Evolutionary conservation across 2,797 vertebrate species (phyloP).

Genomic region (Acestrorhynchus altus): DNA sequence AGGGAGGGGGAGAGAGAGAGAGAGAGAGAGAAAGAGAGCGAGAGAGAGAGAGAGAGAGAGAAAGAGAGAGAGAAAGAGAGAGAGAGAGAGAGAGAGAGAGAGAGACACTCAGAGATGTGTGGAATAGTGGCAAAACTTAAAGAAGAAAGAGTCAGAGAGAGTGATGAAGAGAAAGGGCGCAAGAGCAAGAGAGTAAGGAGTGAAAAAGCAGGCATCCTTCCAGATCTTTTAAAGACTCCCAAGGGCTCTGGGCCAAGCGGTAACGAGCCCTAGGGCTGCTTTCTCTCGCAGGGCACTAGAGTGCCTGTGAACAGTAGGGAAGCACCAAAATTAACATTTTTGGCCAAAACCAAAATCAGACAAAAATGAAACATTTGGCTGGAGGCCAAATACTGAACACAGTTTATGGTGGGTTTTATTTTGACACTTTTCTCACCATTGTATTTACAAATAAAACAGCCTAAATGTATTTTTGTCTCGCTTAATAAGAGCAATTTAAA

Average conservation of each 20-base stretch:
- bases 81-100: slow-evolving; percentile 6
- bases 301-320: slow-evolving; percentile 78
- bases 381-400: too few species aligned
- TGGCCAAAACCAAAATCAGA: too few species aligned
- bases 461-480: too few species aligned
- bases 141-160: slow-evolving; percentile 64
- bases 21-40: slow-evolving; percentile 42
- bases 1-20: not conserved
- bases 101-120: slow-evolving; percentile 52
- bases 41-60: slow-evolving; percentile 61
- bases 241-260: slow-evolving; percentile 78
- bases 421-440: too few species aligned
- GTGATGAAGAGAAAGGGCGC: too few species aligned
- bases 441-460: too few species aligned
- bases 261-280: slow-evolving; percentile 79
- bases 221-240: slow-evolving; percentile 76
- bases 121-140: slow-evolving; percentile 70
- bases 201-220: slow-evolving; percentile 70
- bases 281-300: slow-evolving; percentile 77
- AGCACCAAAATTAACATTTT: too few species aligned
- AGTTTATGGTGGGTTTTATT: too few species aligned
- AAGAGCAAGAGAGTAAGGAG: slow-evolving; percentile 60
- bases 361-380: too few species aligned
- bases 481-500: too few species aligned
- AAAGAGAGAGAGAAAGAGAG: slow-evolving; percentile 66